phyloP scores from a whole-genome alignment of 1,140 invertebrate species.

The Halictus rubicundus region DNA sequence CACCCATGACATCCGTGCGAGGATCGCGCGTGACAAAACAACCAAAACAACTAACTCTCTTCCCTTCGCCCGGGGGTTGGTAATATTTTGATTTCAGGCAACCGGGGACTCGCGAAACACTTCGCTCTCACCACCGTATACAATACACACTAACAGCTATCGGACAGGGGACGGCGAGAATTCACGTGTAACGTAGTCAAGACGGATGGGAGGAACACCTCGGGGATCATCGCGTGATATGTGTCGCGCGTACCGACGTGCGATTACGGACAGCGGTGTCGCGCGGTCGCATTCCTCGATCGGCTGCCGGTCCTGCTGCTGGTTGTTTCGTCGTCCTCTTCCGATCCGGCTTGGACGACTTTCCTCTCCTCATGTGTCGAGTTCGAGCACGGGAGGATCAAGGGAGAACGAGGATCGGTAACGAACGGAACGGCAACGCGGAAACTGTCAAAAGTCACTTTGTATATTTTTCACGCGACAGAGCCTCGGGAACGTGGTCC shows the following conservation, averaged over 20 bases:
- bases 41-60: not conserved
- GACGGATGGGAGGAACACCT: slow-evolving; percentile 22
- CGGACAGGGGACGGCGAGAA: slow-evolving; percentile 8
- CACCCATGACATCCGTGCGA: slow-evolving; percentile 50
- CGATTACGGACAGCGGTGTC: slow-evolving; percentile 27
- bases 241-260: slow-evolving; percentile 20
- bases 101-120: not conserved
- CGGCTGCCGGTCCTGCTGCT: slow-evolving; percentile 14
- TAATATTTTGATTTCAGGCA: not conserved
- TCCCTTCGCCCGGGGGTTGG: too few species aligned
- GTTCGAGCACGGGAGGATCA: slow-evolving; percentile 17
- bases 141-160: not conserved
- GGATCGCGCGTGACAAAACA: slow-evolving; percentile 6
- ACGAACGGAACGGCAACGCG: too few species aligned
- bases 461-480: slow-evolving; percentile 8
- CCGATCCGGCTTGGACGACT: slow-evolving; percentile 4
- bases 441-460: not conserved
- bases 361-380: slow-evolving; percentile 50
- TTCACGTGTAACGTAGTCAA: slow-evolving; percentile 40
- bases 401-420: too few species aligned
- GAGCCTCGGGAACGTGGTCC: slow-evolving; percentile 6
- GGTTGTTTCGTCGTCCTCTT: slow-evolving; percentile 8
- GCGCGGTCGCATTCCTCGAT: slow-evolving; percentile 31
- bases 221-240: slow-evolving; percentile 58
- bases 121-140: slow-evolving; percentile 26